phyloP scores from a whole-genome alignment of 1,140 invertebrate genomes.

The Mercenaria mercenaria region DNA sequence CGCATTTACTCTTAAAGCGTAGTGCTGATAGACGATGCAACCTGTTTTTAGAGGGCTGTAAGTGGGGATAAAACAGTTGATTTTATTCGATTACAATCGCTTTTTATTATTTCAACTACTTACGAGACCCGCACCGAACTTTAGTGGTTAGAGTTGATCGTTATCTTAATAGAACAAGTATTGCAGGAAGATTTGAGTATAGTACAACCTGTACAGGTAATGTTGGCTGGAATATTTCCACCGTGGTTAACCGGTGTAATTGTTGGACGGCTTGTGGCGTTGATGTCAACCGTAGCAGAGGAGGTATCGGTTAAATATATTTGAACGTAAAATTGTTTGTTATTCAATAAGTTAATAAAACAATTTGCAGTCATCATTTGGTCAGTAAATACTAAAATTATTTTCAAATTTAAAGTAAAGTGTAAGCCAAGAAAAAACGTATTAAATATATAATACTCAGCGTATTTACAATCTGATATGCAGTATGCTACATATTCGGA shows the following conservation, averaged over 20 bases:
- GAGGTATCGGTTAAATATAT: no score
- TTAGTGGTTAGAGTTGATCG: background rate
- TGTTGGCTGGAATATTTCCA: background rate
- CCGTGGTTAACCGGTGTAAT: background rate
- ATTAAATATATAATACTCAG: no score
- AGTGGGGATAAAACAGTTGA: background rate
- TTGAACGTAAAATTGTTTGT: no score
- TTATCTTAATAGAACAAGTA: background rate
- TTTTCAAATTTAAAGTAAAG: no score
- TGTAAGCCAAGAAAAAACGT: no score
- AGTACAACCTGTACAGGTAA: background rate
- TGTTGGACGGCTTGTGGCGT: background rate
- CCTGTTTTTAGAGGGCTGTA: background rate
- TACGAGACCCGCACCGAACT: slow-evolving; percentile 20
- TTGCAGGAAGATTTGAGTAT: background rate
- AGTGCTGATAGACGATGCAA: background rate
- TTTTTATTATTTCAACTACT: slow-evolving; percentile 33
- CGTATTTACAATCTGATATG: no score
- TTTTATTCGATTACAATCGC: background rate
- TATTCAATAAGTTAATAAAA: no score
- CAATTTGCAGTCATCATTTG: no score
- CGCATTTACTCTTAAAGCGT: no score
- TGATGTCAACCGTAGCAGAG: no score
- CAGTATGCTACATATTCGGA: no score
- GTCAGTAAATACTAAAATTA: no score